These are phyloP conservation scores for Leucozona laternaria DNA, from an alignment of 2,888 invertebrate genomes.

Conservation along the genomic window DNA sequence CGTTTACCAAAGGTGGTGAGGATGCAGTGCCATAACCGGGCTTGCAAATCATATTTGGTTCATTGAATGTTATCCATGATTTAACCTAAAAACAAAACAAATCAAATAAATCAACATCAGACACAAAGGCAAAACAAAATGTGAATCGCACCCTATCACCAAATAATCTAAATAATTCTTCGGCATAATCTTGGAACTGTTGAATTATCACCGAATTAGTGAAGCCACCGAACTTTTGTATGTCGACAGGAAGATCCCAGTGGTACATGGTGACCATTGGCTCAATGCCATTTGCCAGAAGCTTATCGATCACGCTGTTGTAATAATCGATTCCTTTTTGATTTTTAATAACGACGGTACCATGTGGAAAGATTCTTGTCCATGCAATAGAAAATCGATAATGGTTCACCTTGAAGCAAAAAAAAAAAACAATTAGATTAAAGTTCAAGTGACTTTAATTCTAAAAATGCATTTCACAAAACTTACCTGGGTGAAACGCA, in stretches of 20 bases:
- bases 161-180: slow-evolving; percentile 83
- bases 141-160: slow-evolving; percentile 83
- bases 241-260: slow-evolving; percentile 85
- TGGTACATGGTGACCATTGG: slow-evolving; percentile 86
- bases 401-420: slow-evolving; percentile 80
- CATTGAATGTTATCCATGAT: slow-evolving; percentile 76
- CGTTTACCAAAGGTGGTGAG: slow-evolving; percentile 81
- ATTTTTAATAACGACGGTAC: slow-evolving; percentile 84
- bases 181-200: slow-evolving; percentile 85
- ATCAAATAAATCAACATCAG: neutral
- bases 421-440: neutral
- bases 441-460: too few relatives aligned
- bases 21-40: slow-evolving; percentile 84
- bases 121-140: neutral
- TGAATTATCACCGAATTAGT: slow-evolving; percentile 82
- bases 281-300: slow-evolving; percentile 86
- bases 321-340: slow-evolving; percentile 84
- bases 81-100: slow-evolving; percentile 40
- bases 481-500: too few relatives aligned
- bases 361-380: slow-evolving; percentile 87
- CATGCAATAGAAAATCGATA: slow-evolving; percentile 87
- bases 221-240: slow-evolving; percentile 86
- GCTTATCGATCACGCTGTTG: slow-evolving; percentile 86
- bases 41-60: slow-evolving; percentile 84
- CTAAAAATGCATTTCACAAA: too few relatives aligned